Conservation (phyloP, 2,113 vertebrate genomes). For the Emydocephalus ijimae region DNA sequence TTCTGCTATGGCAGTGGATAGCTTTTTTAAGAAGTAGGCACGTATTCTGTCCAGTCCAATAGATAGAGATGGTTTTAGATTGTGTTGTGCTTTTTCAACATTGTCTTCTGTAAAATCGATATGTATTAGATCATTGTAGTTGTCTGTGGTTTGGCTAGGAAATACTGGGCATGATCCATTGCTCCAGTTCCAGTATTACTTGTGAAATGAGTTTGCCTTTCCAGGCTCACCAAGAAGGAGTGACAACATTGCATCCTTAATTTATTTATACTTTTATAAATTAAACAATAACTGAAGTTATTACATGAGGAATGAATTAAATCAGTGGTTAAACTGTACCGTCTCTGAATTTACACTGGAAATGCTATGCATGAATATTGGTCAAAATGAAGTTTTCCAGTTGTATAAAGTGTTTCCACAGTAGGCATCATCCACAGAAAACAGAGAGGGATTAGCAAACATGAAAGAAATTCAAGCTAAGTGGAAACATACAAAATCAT, state of each 20-base stretch:
- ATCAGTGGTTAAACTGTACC: not conserved
- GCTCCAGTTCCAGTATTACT: not conserved
- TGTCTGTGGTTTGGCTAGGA: no score
- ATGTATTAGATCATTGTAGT: no score
- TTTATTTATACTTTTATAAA: not conserved
- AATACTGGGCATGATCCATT: no score
- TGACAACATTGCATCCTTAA: not conserved
- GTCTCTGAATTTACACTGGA: not conserved
- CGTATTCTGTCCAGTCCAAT: no score
- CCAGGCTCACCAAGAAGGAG: not conserved
- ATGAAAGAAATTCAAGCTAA: not conserved
- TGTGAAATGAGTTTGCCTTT: not conserved
- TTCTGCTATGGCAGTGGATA: no score
- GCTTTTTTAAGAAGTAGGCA: no score
- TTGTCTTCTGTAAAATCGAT: no score
- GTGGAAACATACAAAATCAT: not conserved
- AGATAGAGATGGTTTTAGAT: no score
- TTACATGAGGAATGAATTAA: not conserved
- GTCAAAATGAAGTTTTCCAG: not conserved
- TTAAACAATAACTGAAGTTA: not conserved
- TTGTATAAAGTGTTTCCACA: not conserved
- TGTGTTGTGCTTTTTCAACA: no score
- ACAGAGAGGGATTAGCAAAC: not conserved
- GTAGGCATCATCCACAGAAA: not conserved
- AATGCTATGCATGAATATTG: not conserved